Evolutionary conservation across 2,797 vertebrate genomes (phyloP).

Genomic region (Novumbra hubbsi): DNA sequence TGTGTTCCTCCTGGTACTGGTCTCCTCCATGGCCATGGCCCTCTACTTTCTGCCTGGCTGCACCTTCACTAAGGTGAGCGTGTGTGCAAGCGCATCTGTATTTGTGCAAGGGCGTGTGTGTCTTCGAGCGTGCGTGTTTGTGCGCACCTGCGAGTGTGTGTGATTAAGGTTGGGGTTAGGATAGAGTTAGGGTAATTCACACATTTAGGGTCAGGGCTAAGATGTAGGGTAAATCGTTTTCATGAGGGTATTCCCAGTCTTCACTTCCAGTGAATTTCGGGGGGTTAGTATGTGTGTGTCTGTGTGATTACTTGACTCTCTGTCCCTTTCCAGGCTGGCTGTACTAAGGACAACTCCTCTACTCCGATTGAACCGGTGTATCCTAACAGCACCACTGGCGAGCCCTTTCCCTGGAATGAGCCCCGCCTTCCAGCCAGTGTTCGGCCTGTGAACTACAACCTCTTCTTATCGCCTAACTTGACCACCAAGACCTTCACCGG

Average conservation of each 20-base stretch:
- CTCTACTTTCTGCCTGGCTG: constrained; percentile 90
- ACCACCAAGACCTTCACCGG: constrained; percentile 81
- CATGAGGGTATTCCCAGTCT: too few relatives aligned
- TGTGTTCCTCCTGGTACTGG: constrained; percentile 79
- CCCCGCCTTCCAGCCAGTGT: constrained; percentile 81
- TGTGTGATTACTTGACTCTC: not conserved
- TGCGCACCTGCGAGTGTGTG: not conserved
- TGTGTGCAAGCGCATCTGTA: too few relatives aligned
- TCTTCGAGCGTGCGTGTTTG: not conserved
- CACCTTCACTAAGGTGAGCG: constrained; percentile 87
- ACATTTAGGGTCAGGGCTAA: too few relatives aligned
- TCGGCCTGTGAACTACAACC: constrained; percentile 81
- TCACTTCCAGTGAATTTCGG: too few relatives aligned
- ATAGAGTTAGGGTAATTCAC: too few relatives aligned
- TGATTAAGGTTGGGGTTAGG: not conserved
- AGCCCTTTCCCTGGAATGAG: constrained; percentile 88
- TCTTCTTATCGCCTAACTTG: constrained; percentile 84
- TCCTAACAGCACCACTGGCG: constrained; percentile 78
- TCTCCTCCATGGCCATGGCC: constrained; percentile 81
- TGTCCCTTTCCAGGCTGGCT: constrained; percentile 71
- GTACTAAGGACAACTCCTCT: constrained; percentile 75
- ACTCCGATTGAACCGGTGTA: constrained; percentile 69
- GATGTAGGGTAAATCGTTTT: too few relatives aligned
- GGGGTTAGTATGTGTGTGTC: not conserved
- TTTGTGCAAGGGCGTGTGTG: too few relatives aligned